Evolutionary conservation across 2,797 vertebrate genomes (phyloP).

Genomic region (Erithacus rubecula): DNA sequence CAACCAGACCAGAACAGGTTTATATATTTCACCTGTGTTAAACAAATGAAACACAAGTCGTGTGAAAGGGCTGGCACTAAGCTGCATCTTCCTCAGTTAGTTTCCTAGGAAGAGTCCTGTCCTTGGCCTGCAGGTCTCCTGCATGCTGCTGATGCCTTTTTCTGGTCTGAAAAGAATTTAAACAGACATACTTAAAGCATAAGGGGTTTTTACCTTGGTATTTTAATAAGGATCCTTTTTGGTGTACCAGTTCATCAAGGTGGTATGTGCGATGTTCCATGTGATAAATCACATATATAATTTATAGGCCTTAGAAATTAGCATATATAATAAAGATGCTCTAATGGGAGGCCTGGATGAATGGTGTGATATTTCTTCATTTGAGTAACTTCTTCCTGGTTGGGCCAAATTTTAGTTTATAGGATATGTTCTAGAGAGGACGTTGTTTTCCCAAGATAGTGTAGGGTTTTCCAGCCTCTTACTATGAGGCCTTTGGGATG

Average conservation of each 20-base stretch:
- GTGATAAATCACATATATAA: accelerated
- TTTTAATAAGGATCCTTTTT: not conserved
- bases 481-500: too few relatives aligned
- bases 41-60: not conserved
- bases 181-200: not conserved
- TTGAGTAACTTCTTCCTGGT: not conserved
- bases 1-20: not conserved
- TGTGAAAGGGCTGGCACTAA: not conserved
- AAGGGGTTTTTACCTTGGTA: not conserved
- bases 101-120: not conserved
- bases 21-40: not conserved
- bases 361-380: not conserved
- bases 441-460: not conserved
- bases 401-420: not conserved
- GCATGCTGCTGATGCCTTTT: not conserved
- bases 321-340: not conserved
- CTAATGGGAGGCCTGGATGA: not conserved
- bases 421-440: not conserved
- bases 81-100: not conserved
- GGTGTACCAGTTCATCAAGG: too few relatives aligned
- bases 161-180: not conserved
- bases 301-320: not conserved
- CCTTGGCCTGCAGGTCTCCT: not conserved
- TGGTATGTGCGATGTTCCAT: not conserved
- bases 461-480: not conserved